A percentile compares a stretch with the other conserved stretches of the same genome.
These are phyloP conservation scores for Platyscapa corneri DNA, from an alignment of 1,140 invertebrate species.

Conservation along the genomic window DNA sequence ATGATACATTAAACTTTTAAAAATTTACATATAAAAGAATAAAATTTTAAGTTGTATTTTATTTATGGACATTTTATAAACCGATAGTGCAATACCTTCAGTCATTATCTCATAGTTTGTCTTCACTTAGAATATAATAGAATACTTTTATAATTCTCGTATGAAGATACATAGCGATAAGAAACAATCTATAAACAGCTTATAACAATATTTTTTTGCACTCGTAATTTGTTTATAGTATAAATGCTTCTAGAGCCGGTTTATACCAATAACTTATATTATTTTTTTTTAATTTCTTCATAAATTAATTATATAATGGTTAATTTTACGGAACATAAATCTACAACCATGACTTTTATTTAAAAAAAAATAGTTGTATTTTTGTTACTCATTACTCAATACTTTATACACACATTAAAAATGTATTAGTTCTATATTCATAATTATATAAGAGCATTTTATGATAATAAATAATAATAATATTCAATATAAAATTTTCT, in stretches of 20 bases:
- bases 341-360: not conserved
- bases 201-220: conserved; percentile 63
- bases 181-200: conserved; percentile 51
- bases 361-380: too few relatives aligned
- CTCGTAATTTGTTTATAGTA: conserved; percentile 59
- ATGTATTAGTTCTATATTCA: too few relatives aligned
- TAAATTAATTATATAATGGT: conserved; percentile 3
- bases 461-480: too few relatives aligned
- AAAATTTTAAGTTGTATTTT: not conserved
- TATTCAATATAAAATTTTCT: too few relatives aligned
- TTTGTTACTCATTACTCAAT: too few relatives aligned
- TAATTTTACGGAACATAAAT: not conserved
- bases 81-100: not conserved
- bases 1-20: not conserved
- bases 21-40: not conserved
- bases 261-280: conserved; percentile 46
- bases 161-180: not conserved
- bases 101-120: not conserved
- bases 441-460: too few relatives aligned
- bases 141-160: not conserved
- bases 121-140: not conserved
- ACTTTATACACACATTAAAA: too few relatives aligned
- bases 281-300: not conserved
- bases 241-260: conserved; percentile 54
- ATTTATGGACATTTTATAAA: not conserved